Conservation (phyloP, 2,888 invertebrate genomes). For the Polymixis lichenea region DNA sequence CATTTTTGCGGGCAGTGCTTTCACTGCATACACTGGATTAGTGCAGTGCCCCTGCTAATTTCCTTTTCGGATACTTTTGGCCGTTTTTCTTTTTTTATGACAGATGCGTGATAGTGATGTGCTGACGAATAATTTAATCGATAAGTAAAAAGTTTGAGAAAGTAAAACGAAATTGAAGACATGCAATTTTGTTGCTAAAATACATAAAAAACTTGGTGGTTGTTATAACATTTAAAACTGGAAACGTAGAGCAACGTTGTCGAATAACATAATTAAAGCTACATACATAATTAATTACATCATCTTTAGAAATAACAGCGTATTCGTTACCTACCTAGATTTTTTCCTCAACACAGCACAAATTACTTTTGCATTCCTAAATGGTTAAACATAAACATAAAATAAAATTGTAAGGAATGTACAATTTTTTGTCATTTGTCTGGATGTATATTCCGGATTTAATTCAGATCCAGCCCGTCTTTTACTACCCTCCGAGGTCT, state of each 20-base stretch:
- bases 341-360: slow-evolving; percentile 38
- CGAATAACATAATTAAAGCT: slow-evolving; percentile 40
- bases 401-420: too few relatives aligned
- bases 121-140: slow-evolving; percentile 19
- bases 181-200: not conserved
- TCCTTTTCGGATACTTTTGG: slow-evolving; percentile 63
- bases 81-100: slow-evolving; percentile 35
- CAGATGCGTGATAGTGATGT: slow-evolving; percentile 30
- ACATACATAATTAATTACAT: slow-evolving; percentile 58
- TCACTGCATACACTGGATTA: slow-evolving; percentile 59
- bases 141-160: slow-evolving; percentile 22
- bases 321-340: slow-evolving; percentile 17
- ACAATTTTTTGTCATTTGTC: too few relatives aligned
- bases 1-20: slow-evolving; percentile 62
- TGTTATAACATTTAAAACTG: not conserved
- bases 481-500: too few relatives aligned
- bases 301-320: slow-evolving; percentile 47
- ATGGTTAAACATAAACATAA: slow-evolving; percentile 13
- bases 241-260: not conserved
- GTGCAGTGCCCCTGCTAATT: slow-evolving; percentile 63
- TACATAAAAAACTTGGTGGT: not conserved
- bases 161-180: slow-evolving; percentile 15
- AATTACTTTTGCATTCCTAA: slow-evolving; percentile 34
- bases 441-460: too few relatives aligned
- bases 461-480: too few relatives aligned